Conservation (phyloP, 2,888 invertebrate genomes). For the Caenorhabditis plicata region DNA sequence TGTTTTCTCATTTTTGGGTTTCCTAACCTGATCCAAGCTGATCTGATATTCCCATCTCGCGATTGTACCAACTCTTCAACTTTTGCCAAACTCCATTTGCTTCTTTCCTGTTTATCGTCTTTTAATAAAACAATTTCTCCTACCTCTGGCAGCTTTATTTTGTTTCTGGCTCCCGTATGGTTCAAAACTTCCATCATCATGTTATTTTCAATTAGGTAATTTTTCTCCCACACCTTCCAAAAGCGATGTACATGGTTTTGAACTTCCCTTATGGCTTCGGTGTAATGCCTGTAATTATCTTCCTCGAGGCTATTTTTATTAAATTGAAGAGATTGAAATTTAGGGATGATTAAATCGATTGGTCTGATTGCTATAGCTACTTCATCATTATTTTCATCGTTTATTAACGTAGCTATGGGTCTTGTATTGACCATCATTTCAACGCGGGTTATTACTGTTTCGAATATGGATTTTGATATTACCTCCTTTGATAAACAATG, state of each 20-base stretch:
- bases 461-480: not conserved
- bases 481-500: slow-evolving; percentile 1
- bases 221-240: not conserved
- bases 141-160: not conserved
- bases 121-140: not conserved
- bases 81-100: not conserved
- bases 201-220: not conserved
- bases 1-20: not conserved
- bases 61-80: not conserved
- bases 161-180: not conserved
- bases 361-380: slow-evolving; percentile 3
- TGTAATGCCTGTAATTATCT: not conserved
- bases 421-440: slow-evolving; percentile 4
- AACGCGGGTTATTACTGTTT: slow-evolving; percentile 1
- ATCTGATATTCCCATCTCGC: not conserved
- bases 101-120: not conserved
- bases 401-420: too few species aligned
- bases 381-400: not conserved
- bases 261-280: not conserved
- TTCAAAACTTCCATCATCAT: not conserved
- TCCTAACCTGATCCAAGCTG: too few species aligned
- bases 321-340: not conserved
- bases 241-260: not conserved
- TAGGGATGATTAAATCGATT: slow-evolving; percentile 3
- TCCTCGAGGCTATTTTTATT: not conserved